Conservation (phyloP, 2,888 invertebrate species). For the Archips xylosteana region DNA sequence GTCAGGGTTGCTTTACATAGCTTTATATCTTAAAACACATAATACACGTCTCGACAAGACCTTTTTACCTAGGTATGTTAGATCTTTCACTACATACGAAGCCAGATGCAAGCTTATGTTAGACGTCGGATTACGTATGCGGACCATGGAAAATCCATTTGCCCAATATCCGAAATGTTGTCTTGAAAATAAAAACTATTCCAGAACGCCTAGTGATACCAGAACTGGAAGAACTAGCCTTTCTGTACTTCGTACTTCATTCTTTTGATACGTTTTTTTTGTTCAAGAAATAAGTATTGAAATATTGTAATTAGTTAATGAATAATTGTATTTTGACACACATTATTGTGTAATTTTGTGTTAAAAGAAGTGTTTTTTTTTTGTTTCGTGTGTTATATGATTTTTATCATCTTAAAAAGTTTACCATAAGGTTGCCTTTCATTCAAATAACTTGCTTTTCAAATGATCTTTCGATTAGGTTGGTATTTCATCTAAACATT, state of each 20-base stretch:
- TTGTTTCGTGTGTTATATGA: background rate
- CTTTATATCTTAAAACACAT: slow-evolving; percentile 83
- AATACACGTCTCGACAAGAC: slow-evolving; percentile 66
- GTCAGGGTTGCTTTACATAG: slow-evolving; percentile 85
- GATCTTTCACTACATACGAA: slow-evolving; percentile 66
- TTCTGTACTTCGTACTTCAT: slow-evolving; percentile 1
- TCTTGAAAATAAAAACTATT: slow-evolving; percentile 44
- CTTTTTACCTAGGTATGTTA: slow-evolving; percentile 64
- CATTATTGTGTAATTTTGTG: background rate
- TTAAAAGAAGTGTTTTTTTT: slow-evolving; percentile 13
- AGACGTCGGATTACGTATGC: slow-evolving; percentile 74
- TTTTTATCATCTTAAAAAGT: background rate
- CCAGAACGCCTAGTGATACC: slow-evolving; percentile 50
- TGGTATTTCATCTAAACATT: slow-evolving; percentile 4
- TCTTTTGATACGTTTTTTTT: background rate
- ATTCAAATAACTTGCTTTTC: background rate
- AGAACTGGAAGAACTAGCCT: slow-evolving; percentile 39
- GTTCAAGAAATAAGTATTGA: background rate
- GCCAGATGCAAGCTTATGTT: slow-evolving; percentile 69
- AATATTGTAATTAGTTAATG: background rate
- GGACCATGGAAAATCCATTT: slow-evolving; percentile 85
- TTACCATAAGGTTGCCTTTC: background rate
- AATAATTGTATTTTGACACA: slow-evolving; percentile 41
- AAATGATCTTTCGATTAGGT: background rate
- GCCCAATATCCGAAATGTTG: slow-evolving; percentile 73